Evolutionary conservation across 2,888 invertebrate genomes (phyloP).

Genomic region (Stenodera caucasica): DNA sequence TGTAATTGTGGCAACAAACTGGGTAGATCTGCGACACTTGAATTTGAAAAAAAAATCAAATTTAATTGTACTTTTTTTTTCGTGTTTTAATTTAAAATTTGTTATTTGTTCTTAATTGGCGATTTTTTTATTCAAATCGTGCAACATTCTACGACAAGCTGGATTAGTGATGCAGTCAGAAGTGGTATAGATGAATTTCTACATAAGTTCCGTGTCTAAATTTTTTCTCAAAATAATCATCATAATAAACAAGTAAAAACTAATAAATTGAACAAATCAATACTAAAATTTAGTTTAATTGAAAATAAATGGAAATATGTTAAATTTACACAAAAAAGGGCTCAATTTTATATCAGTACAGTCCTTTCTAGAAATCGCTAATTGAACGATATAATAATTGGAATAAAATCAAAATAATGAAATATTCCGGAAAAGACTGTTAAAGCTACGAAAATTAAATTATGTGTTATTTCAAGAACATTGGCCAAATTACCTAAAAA

Average conservation of each 20-base stretch:
- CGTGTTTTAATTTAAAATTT: no score
- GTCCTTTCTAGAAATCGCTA: slow-evolving; percentile 26
- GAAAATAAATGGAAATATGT: slow-evolving; percentile 23
- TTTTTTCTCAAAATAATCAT: neutral
- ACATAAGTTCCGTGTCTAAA: slow-evolving; percentile 23
- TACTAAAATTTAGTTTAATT: slow-evolving; percentile 40
- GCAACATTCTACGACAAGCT: slow-evolving; percentile 50
- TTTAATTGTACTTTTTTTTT: slow-evolving; percentile 37
- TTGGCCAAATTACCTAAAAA: neutral
- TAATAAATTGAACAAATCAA: slow-evolving; percentile 28
- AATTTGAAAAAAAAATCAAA: slow-evolving; percentile 48
- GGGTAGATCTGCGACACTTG: slow-evolving; percentile 47
- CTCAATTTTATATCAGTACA: slow-evolving; percentile 28
- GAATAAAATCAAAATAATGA: slow-evolving; percentile 19
- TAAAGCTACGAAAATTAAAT: slow-evolving; percentile 21
- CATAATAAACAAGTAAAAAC: no score
- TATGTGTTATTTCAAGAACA: neutral
- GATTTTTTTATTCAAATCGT: slow-evolving; percentile 39
- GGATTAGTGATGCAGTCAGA: slow-evolving; percentile 53
- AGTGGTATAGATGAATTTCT: slow-evolving; percentile 39
- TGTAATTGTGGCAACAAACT: slow-evolving; percentile 21
- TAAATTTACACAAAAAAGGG: slow-evolving; percentile 30
- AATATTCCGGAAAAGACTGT: slow-evolving; percentile 29
- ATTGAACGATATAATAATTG: slow-evolving; percentile 15
- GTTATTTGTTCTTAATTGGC: slow-evolving; percentile 23